phyloP scores from a whole-genome alignment of 2,113 vertebrate genomes.

The Pseudorectes ferrugineus region DNA sequence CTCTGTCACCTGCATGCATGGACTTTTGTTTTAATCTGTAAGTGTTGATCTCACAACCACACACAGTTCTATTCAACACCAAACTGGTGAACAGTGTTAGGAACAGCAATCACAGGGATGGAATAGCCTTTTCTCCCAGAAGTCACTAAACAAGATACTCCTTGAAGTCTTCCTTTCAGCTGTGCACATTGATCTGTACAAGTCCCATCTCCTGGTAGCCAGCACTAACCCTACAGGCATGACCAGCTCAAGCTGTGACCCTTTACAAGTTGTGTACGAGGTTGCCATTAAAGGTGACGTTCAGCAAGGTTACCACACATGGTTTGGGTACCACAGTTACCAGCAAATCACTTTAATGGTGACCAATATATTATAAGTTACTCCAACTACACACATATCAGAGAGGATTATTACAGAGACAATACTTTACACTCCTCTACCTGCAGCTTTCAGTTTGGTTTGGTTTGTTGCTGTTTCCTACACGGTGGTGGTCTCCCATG shows the following conservation, averaged over 20 bases:
- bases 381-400: slow-evolving; percentile 62
- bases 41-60: slow-evolving; percentile 66
- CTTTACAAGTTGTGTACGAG: slow-evolving; percentile 24
- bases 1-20: slow-evolving; percentile 59
- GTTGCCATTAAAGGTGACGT: slow-evolving; percentile 49
- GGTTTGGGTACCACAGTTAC: slow-evolving; percentile 32
- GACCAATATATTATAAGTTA: slow-evolving; percentile 54
- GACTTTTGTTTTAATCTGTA: slow-evolving; percentile 50
- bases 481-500: slow-evolving; percentile 79
- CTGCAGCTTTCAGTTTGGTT: slow-evolving; percentile 71
- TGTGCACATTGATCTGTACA: slow-evolving; percentile 49
- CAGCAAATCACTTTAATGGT: slow-evolving; percentile 60
- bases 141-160: slow-evolving; percentile 47
- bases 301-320: slow-evolving; percentile 15
- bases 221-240: slow-evolving; percentile 1
- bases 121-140: slow-evolving; percentile 36
- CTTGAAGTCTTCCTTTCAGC: slow-evolving; percentile 39
- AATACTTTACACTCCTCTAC: slow-evolving; percentile 43
- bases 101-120: slow-evolving; percentile 56
- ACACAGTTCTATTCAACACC: slow-evolving; percentile 65
- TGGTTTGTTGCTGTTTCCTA: slow-evolving; percentile 68
- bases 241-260: slow-evolving; percentile 52
- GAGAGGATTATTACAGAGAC: slow-evolving; percentile 57
- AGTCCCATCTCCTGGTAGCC: slow-evolving; percentile 10
- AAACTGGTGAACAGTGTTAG: slow-evolving; percentile 54